Base-by-base conservation (phyloP, 1,140 invertebrate species). In the Chrysoperla carnea region DNA sequence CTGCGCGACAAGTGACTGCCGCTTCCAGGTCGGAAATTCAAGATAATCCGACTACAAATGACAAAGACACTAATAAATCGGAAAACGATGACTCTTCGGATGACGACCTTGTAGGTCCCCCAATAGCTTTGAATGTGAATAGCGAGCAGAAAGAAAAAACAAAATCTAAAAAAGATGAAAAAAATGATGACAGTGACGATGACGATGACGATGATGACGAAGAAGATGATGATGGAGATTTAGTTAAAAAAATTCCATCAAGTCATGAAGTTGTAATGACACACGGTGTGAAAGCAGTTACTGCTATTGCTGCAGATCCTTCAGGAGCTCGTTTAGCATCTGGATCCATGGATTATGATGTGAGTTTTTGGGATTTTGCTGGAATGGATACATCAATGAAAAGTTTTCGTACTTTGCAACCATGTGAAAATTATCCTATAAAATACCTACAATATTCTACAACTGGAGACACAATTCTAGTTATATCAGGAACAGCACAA, bases 311-410 rank as follows among this genome's bases (percentile, higher is more conserved):
- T 8, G 74, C 89, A 1, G 94, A 99, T 67, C 84, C 89, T 1
- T 84, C 90, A 23, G 95, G 94, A 12, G 84, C 89, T 12, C 67
- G 94, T 23, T 62, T 98, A 38, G 12, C 11, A 38, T 44, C 36
- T 52, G 93, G 94, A 8, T 86, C 84, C 6, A 75, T 89, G 17
- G 92, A 98, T 57, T 99, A 96, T 64, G 89, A 96, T 50, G 81
- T 99, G 1, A 83, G 81, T 44, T 86, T 98, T 48, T 99, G 90
- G 89, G 94, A 99, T 64, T 99, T 98, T 71, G 84, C 88, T 43
- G 93, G 93, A 7, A 97, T 99, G 91, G 92, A 98, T 61, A 73
- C 82, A 0, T 77, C 81, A 1, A 71, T 95, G 63, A 73, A 83
- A 40, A 86, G 86, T 48, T 98, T 97, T 57, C 72, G 94, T n/a